phyloP scores from a whole-genome alignment of 2,797 vertebrate species.

The Myotis planiceps region DNA sequence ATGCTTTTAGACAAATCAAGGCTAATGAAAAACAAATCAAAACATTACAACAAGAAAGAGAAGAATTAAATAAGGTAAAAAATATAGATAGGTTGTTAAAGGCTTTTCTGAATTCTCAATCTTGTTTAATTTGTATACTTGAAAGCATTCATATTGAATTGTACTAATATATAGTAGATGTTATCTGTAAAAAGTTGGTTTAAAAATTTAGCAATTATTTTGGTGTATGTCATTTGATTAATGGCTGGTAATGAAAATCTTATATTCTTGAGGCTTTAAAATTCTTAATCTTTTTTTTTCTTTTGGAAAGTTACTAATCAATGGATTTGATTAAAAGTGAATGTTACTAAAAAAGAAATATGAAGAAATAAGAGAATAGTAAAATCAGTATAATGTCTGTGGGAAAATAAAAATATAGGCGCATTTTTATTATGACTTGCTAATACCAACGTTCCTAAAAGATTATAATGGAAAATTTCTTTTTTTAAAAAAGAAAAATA shows the following conservation, averaged over 20 bases:
- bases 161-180: not conserved
- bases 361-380: not conserved
- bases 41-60: slow-evolving; percentile 92
- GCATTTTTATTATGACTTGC: slow-evolving; percentile 46
- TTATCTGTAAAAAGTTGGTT: not conserved
- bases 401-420: not conserved
- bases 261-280: slow-evolving; percentile 22
- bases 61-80: slow-evolving; percentile 95
- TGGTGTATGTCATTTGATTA: slow-evolving; percentile 26
- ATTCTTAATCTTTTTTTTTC: slow-evolving; percentile 31
- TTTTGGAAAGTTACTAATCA: slow-evolving; percentile 35
- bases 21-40: slow-evolving; percentile 95
- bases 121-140: slow-evolving; percentile 11
- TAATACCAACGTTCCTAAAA: slow-evolving; percentile 6
- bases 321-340: slow-evolving; percentile 28
- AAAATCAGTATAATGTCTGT: not conserved
- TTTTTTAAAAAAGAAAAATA: not conserved
- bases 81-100: not conserved
- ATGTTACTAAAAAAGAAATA: not conserved
- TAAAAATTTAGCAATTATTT: slow-evolving; percentile 12
- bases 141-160: slow-evolving; percentile 33
- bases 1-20: slow-evolving; percentile 94
- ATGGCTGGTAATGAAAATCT: not conserved
- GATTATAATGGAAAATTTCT: slow-evolving; percentile 19
- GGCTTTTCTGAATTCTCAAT: slow-evolving; percentile 50